A percentile compares a stretch with the other conserved stretches of the same genome.
phyloP scores from a whole-genome alignment of 1,140 invertebrate genomes.

The Thereuonema tuberculata region DNA sequence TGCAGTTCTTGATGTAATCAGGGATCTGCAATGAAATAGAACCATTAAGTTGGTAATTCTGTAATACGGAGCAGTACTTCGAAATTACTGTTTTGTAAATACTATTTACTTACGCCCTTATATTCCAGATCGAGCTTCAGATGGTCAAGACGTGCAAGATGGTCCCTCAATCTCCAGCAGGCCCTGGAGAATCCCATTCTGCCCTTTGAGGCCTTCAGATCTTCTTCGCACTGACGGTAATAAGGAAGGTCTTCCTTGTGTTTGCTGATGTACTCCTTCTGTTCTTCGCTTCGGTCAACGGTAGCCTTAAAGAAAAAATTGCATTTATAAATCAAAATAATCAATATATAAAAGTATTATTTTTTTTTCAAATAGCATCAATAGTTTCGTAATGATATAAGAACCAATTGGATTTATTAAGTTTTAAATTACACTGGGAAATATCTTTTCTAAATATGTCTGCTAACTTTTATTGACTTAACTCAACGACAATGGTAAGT shows the following conservation, averaged over 20 bases:
- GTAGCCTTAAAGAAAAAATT: no score
- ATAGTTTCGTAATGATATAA: background rate
- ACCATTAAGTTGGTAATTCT: background rate
- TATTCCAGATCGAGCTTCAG: constrained; percentile 2
- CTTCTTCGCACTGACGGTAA: background rate
- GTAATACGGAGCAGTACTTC: background rate
- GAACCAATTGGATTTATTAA: no score
- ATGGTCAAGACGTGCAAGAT: background rate
- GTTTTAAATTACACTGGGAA: background rate
- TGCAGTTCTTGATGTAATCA: background rate
- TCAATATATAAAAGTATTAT: background rate
- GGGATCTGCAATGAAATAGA: background rate
- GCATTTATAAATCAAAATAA: background rate
- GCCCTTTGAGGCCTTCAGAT: constrained; percentile 2
- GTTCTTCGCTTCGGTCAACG: background rate
- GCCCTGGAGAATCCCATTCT: background rate
- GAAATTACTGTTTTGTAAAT: background rate
- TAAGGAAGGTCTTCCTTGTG: background rate
- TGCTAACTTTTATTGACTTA: no score
- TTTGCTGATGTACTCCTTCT: no score
- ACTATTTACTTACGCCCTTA: background rate
- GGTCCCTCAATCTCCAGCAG: background rate
- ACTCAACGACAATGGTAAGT: no score
- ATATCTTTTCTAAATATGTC: background rate
- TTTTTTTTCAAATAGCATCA: background rate